Evolutionary conservation across 2,113 vertebrate species (phyloP), one percentile per base, ranked within the genome.

Genomic region (Cyanoramphus novaezelandiae): DNA sequence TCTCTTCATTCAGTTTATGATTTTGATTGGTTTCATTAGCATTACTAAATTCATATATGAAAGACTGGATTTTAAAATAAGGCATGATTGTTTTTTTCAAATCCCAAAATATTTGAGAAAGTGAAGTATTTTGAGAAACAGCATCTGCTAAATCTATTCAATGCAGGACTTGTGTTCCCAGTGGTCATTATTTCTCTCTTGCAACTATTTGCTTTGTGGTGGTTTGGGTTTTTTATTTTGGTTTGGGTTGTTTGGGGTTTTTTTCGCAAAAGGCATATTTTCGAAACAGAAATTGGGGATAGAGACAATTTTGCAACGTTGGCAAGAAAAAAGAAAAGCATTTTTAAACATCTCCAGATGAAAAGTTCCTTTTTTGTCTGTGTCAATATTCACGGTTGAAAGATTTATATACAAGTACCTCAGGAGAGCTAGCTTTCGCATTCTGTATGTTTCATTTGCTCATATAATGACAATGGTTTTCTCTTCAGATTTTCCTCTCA

Each of bases 361-460:
- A 86, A 52, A 86, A 81, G 24, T 74, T 93, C 20, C 7, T 41
- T 82, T 86, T 87, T 49, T 0, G 0, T 31, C 52, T 65, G 9
- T 65, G 64, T 74, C 44, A 63, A 4, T 92, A 81, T 90, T 74
- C 2, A 2, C 0, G 0, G 35, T 81, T 64, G 53, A 83, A 95
- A 86, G 31, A 67, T 82, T 82, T 82, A 60, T 18, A 31, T 10
- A 29, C 16, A 86, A 49, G 16, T 52, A 70, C 35, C 67, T 70
- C 63, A 70, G 41, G 63, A 94, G 79, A 94, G 8, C 80, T 80
- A 64, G 20, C 31, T 53, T 94, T 80, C 25, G 37, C 50, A 18
- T 88, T 84, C 43, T 84, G 5, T 53, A 41, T 78, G 50, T 88
- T 86, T 93, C 76, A 50, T 95, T 90, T 95, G 60, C 24, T 92